Evolutionary conservation across 2,113 vertebrate genomes (phyloP), one percentile per base, ranked within the genome.

Genomic region (Macquaria australasica): DNA sequence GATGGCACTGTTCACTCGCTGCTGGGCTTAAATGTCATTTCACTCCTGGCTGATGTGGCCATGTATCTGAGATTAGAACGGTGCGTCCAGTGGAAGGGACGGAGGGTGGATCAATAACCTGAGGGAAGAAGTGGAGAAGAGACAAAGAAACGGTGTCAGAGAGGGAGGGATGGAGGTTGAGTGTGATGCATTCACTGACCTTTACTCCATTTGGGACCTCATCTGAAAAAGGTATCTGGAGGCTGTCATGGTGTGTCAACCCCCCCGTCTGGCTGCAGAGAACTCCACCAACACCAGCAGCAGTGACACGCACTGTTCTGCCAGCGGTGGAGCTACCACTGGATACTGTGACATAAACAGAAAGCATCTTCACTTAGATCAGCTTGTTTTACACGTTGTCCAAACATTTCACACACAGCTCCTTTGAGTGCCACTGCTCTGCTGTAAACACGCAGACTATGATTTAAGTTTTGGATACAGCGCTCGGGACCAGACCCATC

Each of bases 391-490:
- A 89, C 74, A 51, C 15, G 8, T 15, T 78, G 84, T 92, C 87
- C 79, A 92, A 91, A 93, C 80, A 90, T 67, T 75, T 89, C 66
- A 21, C 21, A 0, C 88, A 51, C 76, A 70, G 74, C 77, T 79
- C 77, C 1, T 79, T n/a, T 34, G 14, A 71, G 84, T 81, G 75
- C 87, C 87, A 67, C 37, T 28, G 1, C 66, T 1, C 45, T 3
- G 62, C 79, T 75, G 14, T 87, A 87, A 87, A 90, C 85, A 86
- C 16, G 0, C 37, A 69, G 21, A 8, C 3, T 2, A 18, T 88
- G 81, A 79, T 92, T 89, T 87, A 83, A 45, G 31, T 14, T 14
- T 9, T 1, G 0, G 60, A 55, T 21, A 0, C 2, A 4, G 20
- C 12, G 11, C 48, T 69, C 53, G 0, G 68, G 56, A 48, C 55